Evolutionary conservation across 2,888 invertebrate species (phyloP), one percentile per base, ranked within the genome.

Genomic region (Leptogaster cylindrica): DNA sequence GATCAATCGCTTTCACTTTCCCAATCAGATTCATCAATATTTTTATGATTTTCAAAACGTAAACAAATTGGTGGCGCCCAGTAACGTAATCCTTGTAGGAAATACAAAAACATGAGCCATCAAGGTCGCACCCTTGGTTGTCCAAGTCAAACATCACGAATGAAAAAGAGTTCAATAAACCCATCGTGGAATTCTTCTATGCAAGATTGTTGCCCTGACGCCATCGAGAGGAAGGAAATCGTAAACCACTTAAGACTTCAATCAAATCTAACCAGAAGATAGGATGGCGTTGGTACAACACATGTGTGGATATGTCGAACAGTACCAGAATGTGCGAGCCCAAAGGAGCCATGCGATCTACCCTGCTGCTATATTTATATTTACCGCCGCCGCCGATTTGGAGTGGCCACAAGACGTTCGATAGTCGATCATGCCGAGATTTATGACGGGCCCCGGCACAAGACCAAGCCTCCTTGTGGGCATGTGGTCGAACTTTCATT

Each of bases 381-480:
- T 50, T 64, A 64, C 48, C 48, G 48, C 48, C 33, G 33, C n/a
- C 33, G 31, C 16, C 23, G n/a, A 48, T 23, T 48, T 65, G 36
- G 51, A 65, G 65, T 65, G 65, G 65, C 51, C 65, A 65, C 51
- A 51, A 65, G 36, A 14, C 16, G 50, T 65, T 64, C 64, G 64
- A 64, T 48, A 27, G 20, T 20, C 48, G 63, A 64, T 64, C 64
- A 64, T 64, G 33, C 33, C 2, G 20, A 48, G 48, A 64, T 64
- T 64, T 64, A 64, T 64, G 31, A 33, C 31, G 33, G 23, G 31
- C n/a, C 28, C 46, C 16, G 8, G 18, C 20, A 33, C 10, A 31
- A 23, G 20, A n/a, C 18, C 2, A 46, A 33, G 12, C 18, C 55
- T 33, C n/a, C n/a, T 7, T 23, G 20, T 33, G 4, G 36, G 18